A percentile compares a stretch with the other conserved stretches of the same genome.
phyloP scores from a whole-genome alignment of 2,888 invertebrate genomes.

The Hermodice carunculata region DNA sequence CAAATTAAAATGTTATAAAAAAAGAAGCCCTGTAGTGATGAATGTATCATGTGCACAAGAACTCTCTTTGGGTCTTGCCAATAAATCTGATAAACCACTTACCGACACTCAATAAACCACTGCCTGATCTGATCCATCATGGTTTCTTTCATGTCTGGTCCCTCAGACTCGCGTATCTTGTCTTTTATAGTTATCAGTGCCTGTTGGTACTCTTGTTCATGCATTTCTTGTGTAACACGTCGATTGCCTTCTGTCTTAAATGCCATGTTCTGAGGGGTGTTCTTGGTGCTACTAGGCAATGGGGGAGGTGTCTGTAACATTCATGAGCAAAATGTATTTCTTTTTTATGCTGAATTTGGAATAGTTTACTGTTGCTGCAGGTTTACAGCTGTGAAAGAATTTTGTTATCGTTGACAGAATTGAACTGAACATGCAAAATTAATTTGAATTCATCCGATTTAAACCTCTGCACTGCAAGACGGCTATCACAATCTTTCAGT shows the following conservation, averaged over 20 bases:
- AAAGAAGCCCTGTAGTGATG: too few species aligned
- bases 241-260: slow-evolving; percentile 70
- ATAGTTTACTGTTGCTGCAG: too few species aligned
- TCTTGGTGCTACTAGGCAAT: slow-evolving; percentile 52
- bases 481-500: too few species aligned
- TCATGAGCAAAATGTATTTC: too few species aligned
- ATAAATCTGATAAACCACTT: slow-evolving; percentile 58
- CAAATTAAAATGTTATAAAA: neutral
- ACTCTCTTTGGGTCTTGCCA: too few species aligned
- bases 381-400: too few species aligned
- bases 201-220: slow-evolving; percentile 79
- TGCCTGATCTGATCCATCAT: slow-evolving; percentile 88
- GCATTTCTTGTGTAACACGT: slow-evolving; percentile 77
- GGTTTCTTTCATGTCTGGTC: slow-evolving; percentile 84
- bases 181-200: slow-evolving; percentile 75
- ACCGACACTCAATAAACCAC: slow-evolving; percentile 87
- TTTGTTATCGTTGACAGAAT: too few species aligned
- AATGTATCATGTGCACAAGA: neutral
- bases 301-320: slow-evolving; percentile 49
- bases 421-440: too few species aligned
- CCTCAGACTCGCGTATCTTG: slow-evolving; percentile 80
- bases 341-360: too few species aligned
- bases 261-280: slow-evolving; percentile 52
- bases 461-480: too few species aligned
- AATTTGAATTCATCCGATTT: too few species aligned